Evolutionary conservation across 2,797 vertebrate species (phyloP).

Genomic region (Neomorphus geoffroyi): DNA sequence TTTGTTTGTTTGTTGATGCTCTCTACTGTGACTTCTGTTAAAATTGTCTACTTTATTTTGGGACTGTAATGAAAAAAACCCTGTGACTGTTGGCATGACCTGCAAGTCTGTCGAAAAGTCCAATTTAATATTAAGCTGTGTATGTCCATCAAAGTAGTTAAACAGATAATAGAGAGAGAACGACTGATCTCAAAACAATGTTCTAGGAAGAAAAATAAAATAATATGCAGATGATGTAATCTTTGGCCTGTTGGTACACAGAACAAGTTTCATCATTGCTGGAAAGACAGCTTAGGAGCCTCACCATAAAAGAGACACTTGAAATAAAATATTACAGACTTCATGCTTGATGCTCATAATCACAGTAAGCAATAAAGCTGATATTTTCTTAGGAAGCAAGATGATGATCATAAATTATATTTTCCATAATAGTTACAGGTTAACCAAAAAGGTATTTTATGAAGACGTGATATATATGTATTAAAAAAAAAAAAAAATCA

Average conservation of each 20-base stretch:
- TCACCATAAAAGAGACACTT: background rate
- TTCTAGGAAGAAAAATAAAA: background rate
- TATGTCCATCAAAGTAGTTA: background rate
- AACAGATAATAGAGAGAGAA: background rate
- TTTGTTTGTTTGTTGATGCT: background rate
- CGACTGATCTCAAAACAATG: background rate
- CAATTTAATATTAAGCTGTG: background rate
- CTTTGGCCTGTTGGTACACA: background rate
- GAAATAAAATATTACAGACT: background rate
- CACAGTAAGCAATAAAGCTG: background rate
- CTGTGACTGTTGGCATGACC: background rate
- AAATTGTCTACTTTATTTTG: background rate
- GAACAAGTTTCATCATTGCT: background rate
- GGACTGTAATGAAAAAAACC: background rate
- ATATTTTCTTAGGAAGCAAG: background rate
- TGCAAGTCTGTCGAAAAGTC: background rate
- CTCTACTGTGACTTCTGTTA: background rate
- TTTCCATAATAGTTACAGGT: background rate
- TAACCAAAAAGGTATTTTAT: background rate
- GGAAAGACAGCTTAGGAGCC: background rate
- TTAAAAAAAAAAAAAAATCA: background rate
- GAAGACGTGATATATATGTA: background rate
- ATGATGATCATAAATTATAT: background rate
- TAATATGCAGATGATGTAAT: background rate
- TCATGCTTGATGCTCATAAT: background rate